Conservation (phyloP, 2,888 invertebrate genomes). For the Brachylomia viminalis region DNA sequence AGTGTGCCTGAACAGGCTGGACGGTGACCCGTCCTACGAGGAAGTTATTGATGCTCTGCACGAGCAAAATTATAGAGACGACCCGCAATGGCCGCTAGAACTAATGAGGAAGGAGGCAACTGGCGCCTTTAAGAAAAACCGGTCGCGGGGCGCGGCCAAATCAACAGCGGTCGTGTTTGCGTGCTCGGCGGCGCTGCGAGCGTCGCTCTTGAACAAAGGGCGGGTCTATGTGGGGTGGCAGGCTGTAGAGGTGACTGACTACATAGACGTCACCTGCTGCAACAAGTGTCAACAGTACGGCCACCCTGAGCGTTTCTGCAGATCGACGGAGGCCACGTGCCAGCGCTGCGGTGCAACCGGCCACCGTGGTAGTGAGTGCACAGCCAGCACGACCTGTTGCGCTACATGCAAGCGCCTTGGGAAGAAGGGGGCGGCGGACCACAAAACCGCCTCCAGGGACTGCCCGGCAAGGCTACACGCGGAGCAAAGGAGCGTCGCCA, state of each 20-base stretch:
- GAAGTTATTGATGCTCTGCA: accelerated
- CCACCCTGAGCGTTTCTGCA: no score
- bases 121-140: constrained; percentile 20
- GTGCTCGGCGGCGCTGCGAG: neutral
- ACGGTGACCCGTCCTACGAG: neutral
- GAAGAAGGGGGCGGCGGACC: constrained; percentile 4
- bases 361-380: no score
- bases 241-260: no score
- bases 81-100: neutral
- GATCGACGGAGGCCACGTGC: no score
- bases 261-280: no score
- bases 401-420: constrained; percentile 63
- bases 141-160: neutral
- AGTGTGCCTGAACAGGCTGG: neutral
- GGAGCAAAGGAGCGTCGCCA: constrained; percentile 5
- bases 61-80: neutral
- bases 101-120: neutral
- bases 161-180: accelerated
- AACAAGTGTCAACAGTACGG: no score
- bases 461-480: constrained; percentile 62
- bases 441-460: constrained; percentile 44
- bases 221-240: no score
- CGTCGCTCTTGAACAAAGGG: no score
- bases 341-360: no score
- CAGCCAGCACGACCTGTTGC: neutral